Conservation (phyloP, 2,113 vertebrate species). For the Psilopsiagon aymara region DNA sequence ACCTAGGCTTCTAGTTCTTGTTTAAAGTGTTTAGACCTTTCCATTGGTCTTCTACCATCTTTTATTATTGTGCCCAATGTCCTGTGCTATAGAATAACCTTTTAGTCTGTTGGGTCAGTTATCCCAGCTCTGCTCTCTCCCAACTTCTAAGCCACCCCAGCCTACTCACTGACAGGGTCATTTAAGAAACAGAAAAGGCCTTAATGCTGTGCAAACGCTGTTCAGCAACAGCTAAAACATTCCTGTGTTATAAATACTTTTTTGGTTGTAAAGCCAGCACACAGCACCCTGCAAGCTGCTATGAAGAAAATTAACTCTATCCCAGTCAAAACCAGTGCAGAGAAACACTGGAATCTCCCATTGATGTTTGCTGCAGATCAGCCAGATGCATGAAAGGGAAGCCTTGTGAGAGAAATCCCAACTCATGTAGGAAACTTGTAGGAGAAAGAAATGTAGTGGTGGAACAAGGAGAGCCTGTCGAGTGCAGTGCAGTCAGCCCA, state of each 20-base stretch:
- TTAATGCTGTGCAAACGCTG: background rate
- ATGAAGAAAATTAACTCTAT: background rate
- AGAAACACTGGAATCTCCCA: background rate
- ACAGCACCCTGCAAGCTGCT: background rate
- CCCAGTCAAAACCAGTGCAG: background rate
- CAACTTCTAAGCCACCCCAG: background rate
- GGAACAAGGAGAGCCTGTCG: background rate
- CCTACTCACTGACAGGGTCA: fast-evolving
- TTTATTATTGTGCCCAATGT: background rate
- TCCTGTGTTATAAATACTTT: background rate
- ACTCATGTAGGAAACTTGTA: background rate
- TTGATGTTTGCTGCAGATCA: background rate
- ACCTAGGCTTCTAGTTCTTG: background rate
- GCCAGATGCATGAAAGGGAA: background rate
- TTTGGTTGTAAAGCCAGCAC: background rate
- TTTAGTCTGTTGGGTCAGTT: background rate
- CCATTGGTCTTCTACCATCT: background rate
- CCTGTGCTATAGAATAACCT: background rate
- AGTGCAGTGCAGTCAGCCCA: background rate
- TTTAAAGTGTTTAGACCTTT: background rate
- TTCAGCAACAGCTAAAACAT: background rate
- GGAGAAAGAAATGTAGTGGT: background rate
- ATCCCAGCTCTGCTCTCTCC: background rate
- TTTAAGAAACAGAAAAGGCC: background rate
- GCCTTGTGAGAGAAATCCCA: background rate